Percentiles rank a stretch among this genome's conserved stretches.
Conservation (phyloP, 2,797 vertebrate species). For the Argyrosomus regius region DNA sequence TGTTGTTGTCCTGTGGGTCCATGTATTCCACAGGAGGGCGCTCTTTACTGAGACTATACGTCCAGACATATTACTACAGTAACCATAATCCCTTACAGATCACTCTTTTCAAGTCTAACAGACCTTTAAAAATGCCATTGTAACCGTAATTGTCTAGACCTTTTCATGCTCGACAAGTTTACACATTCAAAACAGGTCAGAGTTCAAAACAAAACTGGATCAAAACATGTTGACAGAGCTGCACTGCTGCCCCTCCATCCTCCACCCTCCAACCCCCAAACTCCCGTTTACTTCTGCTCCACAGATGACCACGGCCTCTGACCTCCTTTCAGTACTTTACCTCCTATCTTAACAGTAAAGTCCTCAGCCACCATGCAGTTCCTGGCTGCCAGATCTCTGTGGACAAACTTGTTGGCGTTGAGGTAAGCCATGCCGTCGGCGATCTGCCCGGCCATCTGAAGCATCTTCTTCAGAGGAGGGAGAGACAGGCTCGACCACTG, state of each 20-base stretch:
- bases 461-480: conserved; percentile 97
- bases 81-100: conserved; percentile 7
- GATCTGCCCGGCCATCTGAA: conserved; percentile 99
- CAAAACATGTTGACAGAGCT: conserved; percentile 8
- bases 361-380: conserved; percentile 99
- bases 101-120: neutral
- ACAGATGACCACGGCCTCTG: neutral
- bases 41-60: conserved; percentile 22
- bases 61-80: conserved; percentile 1
- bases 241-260: neutral
- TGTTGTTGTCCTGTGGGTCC: neutral
- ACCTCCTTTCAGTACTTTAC: conserved; percentile 71
- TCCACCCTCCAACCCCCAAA: no score
- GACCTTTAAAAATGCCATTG: conserved; percentile 12
- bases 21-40: conserved; percentile 25
- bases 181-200: neutral
- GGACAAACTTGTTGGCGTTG: conserved; percentile 99
- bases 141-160: neutral
- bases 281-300: neutral
- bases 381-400: conserved; percentile 96
- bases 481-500: conserved; percentile 89
- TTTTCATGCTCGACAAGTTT: neutral
- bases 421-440: conserved; percentile 98
- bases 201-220: neutral
- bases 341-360: conserved; percentile 98